Evolutionary conservation across 2,113 vertebrate genomes (phyloP).

Genomic region (Chloropsis hardwickii): DNA sequence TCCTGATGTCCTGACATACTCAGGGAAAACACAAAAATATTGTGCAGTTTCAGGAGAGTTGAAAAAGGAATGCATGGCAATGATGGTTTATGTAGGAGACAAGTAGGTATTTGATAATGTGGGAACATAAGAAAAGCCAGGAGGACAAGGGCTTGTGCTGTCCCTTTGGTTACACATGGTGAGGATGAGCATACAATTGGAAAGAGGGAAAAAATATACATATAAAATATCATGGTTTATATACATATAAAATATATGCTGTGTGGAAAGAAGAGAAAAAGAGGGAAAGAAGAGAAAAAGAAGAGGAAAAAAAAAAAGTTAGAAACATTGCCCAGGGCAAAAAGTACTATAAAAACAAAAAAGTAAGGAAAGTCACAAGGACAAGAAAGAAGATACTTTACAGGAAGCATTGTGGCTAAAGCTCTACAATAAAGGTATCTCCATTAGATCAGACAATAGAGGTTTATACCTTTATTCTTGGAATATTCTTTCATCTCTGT

Average conservation of each 20-base stretch:
- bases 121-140: neutral
- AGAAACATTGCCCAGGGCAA: neutral
- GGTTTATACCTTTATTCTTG: neutral
- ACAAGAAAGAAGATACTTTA: neutral
- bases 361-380: neutral
- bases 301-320: neutral
- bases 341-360: neutral
- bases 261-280: neutral
- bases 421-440: neutral
- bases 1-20: neutral
- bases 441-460: neutral
- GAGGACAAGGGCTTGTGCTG: neutral
- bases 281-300: neutral
- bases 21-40: neutral
- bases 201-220: neutral
- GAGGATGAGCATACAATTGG: neutral
- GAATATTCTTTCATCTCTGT: neutral
- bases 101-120: neutral
- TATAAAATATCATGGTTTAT: neutral
- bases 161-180: neutral
- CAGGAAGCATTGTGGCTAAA: neutral
- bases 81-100: fast-evolving
- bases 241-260: neutral
- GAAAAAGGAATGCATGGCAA: neutral
- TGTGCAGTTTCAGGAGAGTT: neutral